Percentiles rank a stretch among this genome's conserved stretches.
These are phyloP conservation scores for Entelurus aequoreus DNA, from an alignment of 2,113 vertebrate species.

Conservation along the genomic window DNA sequence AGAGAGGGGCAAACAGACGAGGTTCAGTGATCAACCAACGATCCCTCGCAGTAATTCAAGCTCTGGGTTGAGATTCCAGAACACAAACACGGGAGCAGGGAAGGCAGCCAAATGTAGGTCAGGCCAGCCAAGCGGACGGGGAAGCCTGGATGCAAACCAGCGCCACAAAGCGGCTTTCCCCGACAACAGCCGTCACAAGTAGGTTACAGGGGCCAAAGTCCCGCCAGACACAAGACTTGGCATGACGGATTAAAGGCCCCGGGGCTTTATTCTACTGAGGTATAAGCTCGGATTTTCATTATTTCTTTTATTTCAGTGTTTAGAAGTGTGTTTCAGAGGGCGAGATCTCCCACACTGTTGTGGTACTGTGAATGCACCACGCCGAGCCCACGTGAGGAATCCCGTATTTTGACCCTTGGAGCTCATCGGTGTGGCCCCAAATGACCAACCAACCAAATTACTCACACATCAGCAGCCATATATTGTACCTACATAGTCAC, in stretches of 20 bases:
- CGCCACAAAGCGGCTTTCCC: slow-evolving; percentile 64
- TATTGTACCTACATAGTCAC: no score
- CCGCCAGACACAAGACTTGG: slow-evolving; percentile 54
- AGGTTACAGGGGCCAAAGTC: slow-evolving; percentile 50
- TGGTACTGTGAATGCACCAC: slow-evolving; percentile 34
- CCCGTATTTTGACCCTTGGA: slow-evolving; percentile 50
- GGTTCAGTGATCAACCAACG: no score
- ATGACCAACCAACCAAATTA: slow-evolving; percentile 16
- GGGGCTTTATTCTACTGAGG: slow-evolving; percentile 61
- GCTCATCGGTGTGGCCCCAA: slow-evolving; percentile 49
- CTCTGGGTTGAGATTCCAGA: slow-evolving; percentile 7
- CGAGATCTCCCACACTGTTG: slow-evolving; percentile 54
- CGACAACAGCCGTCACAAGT: slow-evolving; percentile 58
- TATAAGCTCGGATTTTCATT: slow-evolving; percentile 61
- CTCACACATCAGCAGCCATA: slow-evolving; percentile 32
- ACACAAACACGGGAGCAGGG: slow-evolving; percentile 30
- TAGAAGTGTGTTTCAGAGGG: slow-evolving; percentile 43
- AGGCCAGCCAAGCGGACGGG: slow-evolving; percentile 49
- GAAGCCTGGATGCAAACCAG: slow-evolving; percentile 56
- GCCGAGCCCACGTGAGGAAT: slow-evolving; percentile 41
- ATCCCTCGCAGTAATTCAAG: neutral
- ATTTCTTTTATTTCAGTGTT: slow-evolving; percentile 58
- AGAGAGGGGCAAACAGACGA: no score
- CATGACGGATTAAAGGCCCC: slow-evolving; percentile 61
- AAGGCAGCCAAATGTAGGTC: slow-evolving; percentile 66